These are phyloP conservation scores for Buphagus erythrorhynchus DNA, from an alignment of 2,797 vertebrate genomes.

Conservation along the genomic window DNA sequence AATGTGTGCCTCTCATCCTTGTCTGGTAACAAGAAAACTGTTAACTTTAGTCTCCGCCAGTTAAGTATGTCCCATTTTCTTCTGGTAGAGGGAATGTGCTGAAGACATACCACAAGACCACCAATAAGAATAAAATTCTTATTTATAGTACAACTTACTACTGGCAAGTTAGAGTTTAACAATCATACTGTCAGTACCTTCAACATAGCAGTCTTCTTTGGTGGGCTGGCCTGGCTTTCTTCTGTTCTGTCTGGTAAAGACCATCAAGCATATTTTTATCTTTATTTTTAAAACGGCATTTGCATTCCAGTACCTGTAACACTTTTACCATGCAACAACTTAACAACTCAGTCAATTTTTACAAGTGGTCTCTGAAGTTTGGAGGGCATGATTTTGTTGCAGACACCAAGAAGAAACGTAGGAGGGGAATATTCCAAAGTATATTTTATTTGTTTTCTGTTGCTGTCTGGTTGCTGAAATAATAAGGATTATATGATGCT, in stretches of 20 bases:
- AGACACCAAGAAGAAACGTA: background rate
- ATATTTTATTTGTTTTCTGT: background rate
- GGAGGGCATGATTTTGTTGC: background rate
- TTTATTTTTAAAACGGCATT: background rate
- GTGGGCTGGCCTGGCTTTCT: background rate
- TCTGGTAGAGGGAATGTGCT: background rate
- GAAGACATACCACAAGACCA: background rate
- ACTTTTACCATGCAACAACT: background rate
- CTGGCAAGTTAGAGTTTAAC: background rate
- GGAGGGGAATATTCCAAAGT: background rate
- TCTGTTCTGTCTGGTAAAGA: background rate
- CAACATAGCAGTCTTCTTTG: background rate
- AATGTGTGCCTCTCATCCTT: background rate
- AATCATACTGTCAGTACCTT: background rate
- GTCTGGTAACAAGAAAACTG: slow-evolving; percentile 27
- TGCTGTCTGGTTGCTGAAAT: background rate
- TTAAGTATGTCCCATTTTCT: background rate
- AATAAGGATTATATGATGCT: background rate
- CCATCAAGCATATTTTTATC: background rate
- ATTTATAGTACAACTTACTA: background rate
- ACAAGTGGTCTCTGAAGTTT: background rate
- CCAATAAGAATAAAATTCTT: background rate
- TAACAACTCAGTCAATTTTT: background rate
- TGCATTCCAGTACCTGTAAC: background rate
- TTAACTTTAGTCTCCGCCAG: background rate